Evolutionary conservation across 2,113 vertebrate species (phyloP).

Genomic region (Nycticryphes semicollaris): DNA sequence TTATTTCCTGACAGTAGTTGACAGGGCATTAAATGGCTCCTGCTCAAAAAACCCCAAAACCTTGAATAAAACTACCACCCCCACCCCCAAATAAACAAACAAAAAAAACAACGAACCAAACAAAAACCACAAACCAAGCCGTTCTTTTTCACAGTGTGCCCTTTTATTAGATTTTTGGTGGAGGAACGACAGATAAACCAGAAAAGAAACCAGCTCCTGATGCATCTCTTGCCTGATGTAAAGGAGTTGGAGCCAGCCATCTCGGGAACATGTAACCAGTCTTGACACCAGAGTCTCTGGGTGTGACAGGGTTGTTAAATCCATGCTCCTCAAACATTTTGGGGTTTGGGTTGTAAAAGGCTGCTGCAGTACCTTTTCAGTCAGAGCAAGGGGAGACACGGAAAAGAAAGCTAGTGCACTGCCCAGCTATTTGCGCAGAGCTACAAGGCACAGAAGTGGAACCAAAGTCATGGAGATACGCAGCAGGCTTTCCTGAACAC

Average conservation of each 20-base stretch:
- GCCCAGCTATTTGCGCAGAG: not conserved
- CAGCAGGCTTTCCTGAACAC: not conserved
- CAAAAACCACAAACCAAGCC: not conserved
- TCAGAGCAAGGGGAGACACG: rapidly evolving
- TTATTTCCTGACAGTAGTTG: not conserved
- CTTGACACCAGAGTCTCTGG: not conserved
- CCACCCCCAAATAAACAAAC: not conserved
- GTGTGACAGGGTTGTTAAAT: not conserved
- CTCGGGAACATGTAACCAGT: not conserved
- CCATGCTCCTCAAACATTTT: not conserved
- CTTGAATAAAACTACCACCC: too few relatives aligned
- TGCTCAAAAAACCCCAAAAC: not conserved
- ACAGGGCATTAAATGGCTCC: not conserved
- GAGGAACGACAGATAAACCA: not conserved
- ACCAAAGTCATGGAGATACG: not conserved
- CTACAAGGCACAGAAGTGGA: not conserved
- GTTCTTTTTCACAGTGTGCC: not conserved
- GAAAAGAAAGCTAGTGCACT: not conserved
- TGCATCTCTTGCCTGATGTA: not conserved
- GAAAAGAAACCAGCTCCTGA: too few relatives aligned
- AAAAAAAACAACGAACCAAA: too few relatives aligned
- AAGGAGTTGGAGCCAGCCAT: not conserved
- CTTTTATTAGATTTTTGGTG: not conserved
- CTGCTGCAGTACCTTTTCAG: not conserved
- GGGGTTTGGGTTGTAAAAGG: not conserved